Percentiles rank a stretch among this genome's conserved stretches.
Conservation (phyloP, 1,140 invertebrate genomes). For the Drosophila fuyamai region DNA sequence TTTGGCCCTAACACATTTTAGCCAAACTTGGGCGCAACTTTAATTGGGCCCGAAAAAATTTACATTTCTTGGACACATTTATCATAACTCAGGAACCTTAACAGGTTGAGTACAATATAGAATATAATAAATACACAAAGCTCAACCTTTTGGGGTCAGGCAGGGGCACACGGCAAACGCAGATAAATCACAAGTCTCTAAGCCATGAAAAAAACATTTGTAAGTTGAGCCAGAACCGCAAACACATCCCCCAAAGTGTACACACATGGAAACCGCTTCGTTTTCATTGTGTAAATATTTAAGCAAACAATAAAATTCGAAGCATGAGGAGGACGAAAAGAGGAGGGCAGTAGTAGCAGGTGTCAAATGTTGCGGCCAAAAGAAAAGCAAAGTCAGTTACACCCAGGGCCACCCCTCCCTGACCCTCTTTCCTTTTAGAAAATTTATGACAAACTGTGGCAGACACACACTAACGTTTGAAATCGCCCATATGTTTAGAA, state of each 20-base stretch:
- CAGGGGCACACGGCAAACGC: constrained; percentile 33
- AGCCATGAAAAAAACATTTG: constrained; percentile 47
- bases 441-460: constrained; percentile 71
- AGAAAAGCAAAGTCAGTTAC: constrained; percentile 60
- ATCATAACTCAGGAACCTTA: constrained; percentile 55
- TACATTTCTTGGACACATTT: constrained; percentile 10
- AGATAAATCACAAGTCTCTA: constrained; percentile 70
- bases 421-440: constrained; percentile 1
- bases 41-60: constrained; percentile 14
- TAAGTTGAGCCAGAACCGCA: constrained; percentile 41
- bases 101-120: constrained; percentile 73
- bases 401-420: constrained; percentile 10
- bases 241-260: constrained; percentile 13
- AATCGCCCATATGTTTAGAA: constrained; percentile 64
- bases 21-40: constrained; percentile 23
- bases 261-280: constrained; percentile 63
- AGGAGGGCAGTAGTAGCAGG: constrained; percentile 60
- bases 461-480: constrained; percentile 57
- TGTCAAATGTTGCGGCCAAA: constrained; percentile 77
- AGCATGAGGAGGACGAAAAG: constrained; percentile 5
- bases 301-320: constrained; percentile 79
- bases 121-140: constrained; percentile 58
- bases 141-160: constrained; percentile 10
- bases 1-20: constrained; percentile 26
- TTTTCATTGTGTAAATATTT: constrained; percentile 82